Evolutionary conservation across 2,888 invertebrate genomes (phyloP).

Genomic region (Caenorhabditis uteleia): DNA sequence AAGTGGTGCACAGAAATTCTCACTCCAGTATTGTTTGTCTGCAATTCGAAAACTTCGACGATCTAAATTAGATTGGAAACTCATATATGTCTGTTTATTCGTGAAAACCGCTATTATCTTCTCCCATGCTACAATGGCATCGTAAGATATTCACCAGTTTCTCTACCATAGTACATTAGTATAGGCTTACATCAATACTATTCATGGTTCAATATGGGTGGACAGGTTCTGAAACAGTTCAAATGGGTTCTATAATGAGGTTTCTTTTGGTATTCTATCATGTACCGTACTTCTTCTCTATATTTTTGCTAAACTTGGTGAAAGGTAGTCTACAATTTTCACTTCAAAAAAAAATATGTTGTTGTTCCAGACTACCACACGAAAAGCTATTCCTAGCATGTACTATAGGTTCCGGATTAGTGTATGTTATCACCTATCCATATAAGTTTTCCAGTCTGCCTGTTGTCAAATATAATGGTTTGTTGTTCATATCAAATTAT

Average conservation of each 20-base stretch:
- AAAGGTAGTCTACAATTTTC: conserved; percentile 15
- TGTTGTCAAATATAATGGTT: conserved; percentile 26
- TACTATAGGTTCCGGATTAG: conserved; percentile 15
- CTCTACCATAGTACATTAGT: too few relatives aligned
- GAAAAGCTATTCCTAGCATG: conserved; percentile 20
- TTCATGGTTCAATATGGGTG: conserved; percentile 41
- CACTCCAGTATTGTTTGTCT: conserved; percentile 7
- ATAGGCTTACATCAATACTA: conserved; percentile 29
- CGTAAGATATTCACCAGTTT: conserved; percentile 28
- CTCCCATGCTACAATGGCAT: conserved; percentile 34
- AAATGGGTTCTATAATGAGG: conserved; percentile 22
- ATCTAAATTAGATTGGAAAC: conserved; percentile 18
- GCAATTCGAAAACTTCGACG: conserved; percentile 1
- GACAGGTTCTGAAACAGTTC: conserved; percentile 35
- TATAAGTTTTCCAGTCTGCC: conserved; percentile 20
- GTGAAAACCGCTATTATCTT: conserved; percentile 29
- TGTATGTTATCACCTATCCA: conserved; percentile 36
- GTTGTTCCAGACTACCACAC: conserved; percentile 25
- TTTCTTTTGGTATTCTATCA: conserved; percentile 23
- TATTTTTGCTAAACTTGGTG: conserved; percentile 30
- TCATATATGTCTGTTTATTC: conserved; percentile 25
- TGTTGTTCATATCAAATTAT: too few relatives aligned
- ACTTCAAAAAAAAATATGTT: neutral
- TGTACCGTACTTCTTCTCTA: conserved; percentile 22
- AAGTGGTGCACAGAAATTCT: conserved; percentile 7